Evolutionary conservation across 2,888 invertebrate genomes (phyloP).

Genomic region (Nemurella pictetii): DNA sequence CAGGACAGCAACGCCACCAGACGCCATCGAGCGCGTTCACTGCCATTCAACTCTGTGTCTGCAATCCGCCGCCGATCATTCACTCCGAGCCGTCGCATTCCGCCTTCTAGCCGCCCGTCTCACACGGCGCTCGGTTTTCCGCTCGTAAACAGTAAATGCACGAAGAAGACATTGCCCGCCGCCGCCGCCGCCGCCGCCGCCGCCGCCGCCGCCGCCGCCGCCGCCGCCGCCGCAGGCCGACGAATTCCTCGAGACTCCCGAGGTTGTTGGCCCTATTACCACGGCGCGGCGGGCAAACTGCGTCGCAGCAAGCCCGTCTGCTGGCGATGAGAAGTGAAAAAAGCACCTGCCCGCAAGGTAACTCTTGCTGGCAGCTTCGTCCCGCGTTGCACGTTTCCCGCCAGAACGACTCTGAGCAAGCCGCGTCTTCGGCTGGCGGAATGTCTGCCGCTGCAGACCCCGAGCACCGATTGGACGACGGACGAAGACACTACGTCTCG

Average conservation of each 20-base stretch:
- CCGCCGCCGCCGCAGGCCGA: not conserved
- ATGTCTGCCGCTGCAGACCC: not conserved
- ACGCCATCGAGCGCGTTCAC: too few species aligned
- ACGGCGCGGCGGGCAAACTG: not conserved
- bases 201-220: not conserved
- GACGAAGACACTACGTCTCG: not conserved
- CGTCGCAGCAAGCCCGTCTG: not conserved
- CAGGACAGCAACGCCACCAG: too few species aligned
- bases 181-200: not conserved
- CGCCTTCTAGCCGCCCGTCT: not conserved
- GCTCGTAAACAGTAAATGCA: not conserved
- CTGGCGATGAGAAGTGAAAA: not conserved
- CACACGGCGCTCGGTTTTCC: not conserved
- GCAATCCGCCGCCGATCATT: too few species aligned
- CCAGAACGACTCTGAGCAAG: not conserved
- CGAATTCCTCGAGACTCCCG: not conserved
- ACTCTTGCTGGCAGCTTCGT: not conserved
- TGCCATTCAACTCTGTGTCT: too few species aligned
- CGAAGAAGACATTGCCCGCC: not conserved
- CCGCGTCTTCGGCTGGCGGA: not conserved
- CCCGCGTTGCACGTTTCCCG: not conserved
- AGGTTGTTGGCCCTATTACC: conserved; percentile 12
- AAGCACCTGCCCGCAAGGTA: not conserved
- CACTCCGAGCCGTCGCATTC: not conserved
- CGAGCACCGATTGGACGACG: not conserved